Evolutionary conservation across 2,113 vertebrate genomes (phyloP).

Genomic region (Myiozetetes cayanensis): DNA sequence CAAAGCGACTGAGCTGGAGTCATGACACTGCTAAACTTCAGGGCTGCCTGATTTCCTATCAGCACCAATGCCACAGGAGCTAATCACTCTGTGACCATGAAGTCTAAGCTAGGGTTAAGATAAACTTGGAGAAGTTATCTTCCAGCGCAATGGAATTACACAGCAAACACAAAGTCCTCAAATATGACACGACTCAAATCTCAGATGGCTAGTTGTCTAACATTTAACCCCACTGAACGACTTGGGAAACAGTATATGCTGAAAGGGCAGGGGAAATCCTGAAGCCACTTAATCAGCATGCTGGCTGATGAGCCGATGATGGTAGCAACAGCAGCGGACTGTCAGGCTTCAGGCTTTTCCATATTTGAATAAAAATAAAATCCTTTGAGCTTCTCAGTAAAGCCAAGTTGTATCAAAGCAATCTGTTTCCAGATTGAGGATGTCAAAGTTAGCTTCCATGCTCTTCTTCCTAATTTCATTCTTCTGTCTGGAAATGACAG

Average conservation of each 20-base stretch:
- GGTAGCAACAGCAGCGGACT: fast-evolving
- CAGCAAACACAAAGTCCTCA: slow-evolving; percentile 25
- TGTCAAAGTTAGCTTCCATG: neutral
- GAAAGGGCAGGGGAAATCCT: neutral
- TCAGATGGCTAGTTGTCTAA: neutral
- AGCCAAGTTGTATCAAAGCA: neutral
- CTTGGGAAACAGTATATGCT: neutral
- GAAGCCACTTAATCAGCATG: neutral
- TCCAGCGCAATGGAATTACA: slow-evolving; percentile 15
- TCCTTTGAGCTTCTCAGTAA: neutral
- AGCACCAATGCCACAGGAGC: neutral
- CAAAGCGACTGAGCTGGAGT: neutral
- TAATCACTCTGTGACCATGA: slow-evolving; percentile 22
- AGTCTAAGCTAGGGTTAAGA: slow-evolving; percentile 37
- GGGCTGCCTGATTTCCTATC: neutral
- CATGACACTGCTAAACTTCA: neutral
- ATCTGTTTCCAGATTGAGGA: neutral
- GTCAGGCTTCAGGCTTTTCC: neutral
- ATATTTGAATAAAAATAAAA: neutral
- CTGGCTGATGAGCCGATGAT: neutral
- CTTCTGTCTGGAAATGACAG: neutral
- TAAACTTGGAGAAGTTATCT: slow-evolving; percentile 59
- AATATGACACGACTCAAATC: neutral
- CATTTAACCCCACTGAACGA: slow-evolving; percentile 6
- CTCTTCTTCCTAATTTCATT: neutral